Percentiles rank a stretch among this genome's conserved stretches.
phyloP scores from a whole-genome alignment of 2,888 invertebrate genomes.

The Pseudococcus longispinus region DNA sequence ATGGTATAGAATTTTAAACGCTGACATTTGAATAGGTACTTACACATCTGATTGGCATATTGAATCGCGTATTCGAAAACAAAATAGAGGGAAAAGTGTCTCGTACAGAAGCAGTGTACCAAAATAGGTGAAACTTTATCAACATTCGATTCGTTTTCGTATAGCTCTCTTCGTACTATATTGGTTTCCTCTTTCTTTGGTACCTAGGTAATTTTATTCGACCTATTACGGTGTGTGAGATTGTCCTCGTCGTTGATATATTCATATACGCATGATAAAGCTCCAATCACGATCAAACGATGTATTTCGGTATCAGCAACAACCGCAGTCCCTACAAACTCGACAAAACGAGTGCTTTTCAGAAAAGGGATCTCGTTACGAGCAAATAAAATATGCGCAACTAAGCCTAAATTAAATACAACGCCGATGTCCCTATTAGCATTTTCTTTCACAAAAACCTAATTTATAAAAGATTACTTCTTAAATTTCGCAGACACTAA shows the following conservation, averaged over 20 bases:
- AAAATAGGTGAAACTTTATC: background rate
- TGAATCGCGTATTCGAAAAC: background rate
- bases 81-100: background rate
- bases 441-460: background rate
- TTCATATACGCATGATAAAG: background rate
- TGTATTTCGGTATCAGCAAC: background rate
- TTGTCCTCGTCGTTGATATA: background rate
- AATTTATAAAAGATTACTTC: conserved; percentile 31
- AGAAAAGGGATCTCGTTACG: background rate
- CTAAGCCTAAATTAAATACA: conserved; percentile 1
- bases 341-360: background rate
- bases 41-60: background rate
- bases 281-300: background rate
- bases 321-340: background rate
- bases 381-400: background rate
- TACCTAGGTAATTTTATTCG: background rate
- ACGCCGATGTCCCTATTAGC: background rate
- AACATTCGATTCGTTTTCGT: background rate
- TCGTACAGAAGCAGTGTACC: background rate
- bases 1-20: background rate
- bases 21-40: background rate
- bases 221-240: background rate
- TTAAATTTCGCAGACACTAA: background rate
- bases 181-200: background rate
- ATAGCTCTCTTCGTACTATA: background rate